phyloP scores from a whole-genome alignment of 2,888 invertebrate species.

The Caenorhabditis sp. region DNA sequence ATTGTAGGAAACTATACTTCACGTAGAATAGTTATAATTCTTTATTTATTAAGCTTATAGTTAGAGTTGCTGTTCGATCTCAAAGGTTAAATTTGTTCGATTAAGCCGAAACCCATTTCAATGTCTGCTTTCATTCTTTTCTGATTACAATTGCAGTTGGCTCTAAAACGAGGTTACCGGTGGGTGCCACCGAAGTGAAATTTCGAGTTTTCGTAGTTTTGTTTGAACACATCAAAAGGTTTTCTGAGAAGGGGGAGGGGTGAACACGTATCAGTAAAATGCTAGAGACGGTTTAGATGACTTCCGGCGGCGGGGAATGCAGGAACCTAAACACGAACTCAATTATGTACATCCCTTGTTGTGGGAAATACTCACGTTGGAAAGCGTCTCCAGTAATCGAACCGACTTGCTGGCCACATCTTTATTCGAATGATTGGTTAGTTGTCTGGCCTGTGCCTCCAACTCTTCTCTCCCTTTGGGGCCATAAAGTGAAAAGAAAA shows the following conservation, averaged over 20 bases:
- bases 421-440: constrained; percentile 58
- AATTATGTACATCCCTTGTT: background rate
- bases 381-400: constrained; percentile 67
- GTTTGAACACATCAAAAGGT: background rate
- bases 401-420: constrained; percentile 68
- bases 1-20: too few species aligned
- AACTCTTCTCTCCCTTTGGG: constrained; percentile 64
- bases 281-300: constrained; percentile 57
- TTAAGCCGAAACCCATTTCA: constrained; percentile 12
- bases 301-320: constrained; percentile 60
- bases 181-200: constrained; percentile 48
- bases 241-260: background rate
- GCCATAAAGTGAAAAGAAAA: constrained; percentile 72
- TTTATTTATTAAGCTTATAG: background rate
- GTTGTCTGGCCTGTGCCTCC: constrained; percentile 52
- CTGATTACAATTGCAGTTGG: constrained; percentile 14
- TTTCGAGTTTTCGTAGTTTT: constrained; percentile 12
- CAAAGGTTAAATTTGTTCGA: background rate
- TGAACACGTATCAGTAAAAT: constrained; percentile 10
- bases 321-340: constrained; percentile 52
- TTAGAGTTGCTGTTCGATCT: constrained; percentile 7
- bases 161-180: constrained; percentile 31
- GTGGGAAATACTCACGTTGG: constrained; percentile 44
- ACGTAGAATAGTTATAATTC: too few species aligned
- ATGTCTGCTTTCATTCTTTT: constrained; percentile 1